Percentiles rank a stretch among this genome's conserved stretches.
Conservation (phyloP, 2,888 invertebrate genomes). For the Idaea dimidiata region DNA sequence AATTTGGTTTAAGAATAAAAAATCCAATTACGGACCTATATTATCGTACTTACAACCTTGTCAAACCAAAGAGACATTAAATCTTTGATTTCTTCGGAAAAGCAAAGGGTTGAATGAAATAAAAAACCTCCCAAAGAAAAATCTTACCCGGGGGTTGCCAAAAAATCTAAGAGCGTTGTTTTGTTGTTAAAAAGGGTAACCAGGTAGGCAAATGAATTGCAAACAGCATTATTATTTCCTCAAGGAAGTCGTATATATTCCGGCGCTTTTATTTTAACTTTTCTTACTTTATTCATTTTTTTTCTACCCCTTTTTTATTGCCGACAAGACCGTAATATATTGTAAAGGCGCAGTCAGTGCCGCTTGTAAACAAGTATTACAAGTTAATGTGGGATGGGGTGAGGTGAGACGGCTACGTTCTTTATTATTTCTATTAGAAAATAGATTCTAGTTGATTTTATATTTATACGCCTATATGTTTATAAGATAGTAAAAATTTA, state of each 20-base stretch:
- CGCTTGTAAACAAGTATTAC: conserved; percentile 79
- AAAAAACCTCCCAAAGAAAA: conserved; percentile 69
- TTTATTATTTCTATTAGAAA: conserved; percentile 28
- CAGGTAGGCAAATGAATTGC: conserved; percentile 82
- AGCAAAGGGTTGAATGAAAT: conserved; percentile 72
- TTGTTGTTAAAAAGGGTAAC: conserved; percentile 68
- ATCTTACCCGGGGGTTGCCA: conserved; percentile 56
- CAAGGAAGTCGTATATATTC: conserved; percentile 81
- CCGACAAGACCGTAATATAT: conserved; percentile 77
- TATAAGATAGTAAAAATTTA: not conserved
- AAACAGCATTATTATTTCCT: conserved; percentile 82
- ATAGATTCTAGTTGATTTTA: conserved; percentile 22
- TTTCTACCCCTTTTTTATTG: conserved; percentile 77
- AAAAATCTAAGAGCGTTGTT: conserved; percentile 69
- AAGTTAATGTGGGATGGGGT: conserved; percentile 66
- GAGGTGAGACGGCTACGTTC: conserved; percentile 33
- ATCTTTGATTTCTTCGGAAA: conserved; percentile 64
- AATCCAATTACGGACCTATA: conserved; percentile 6
- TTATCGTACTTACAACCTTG: conserved; percentile 42
- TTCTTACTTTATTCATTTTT: conserved; percentile 75
- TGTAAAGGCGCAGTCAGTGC: conserved; percentile 72
- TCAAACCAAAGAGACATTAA: conserved; percentile 49
- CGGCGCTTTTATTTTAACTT: conserved; percentile 77
- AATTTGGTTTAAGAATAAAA: not conserved
- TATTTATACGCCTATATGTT: conserved; percentile 11